Base-by-base conservation (phyloP, 2,888 invertebrate genomes). In the Hecatera dysodea region DNA sequence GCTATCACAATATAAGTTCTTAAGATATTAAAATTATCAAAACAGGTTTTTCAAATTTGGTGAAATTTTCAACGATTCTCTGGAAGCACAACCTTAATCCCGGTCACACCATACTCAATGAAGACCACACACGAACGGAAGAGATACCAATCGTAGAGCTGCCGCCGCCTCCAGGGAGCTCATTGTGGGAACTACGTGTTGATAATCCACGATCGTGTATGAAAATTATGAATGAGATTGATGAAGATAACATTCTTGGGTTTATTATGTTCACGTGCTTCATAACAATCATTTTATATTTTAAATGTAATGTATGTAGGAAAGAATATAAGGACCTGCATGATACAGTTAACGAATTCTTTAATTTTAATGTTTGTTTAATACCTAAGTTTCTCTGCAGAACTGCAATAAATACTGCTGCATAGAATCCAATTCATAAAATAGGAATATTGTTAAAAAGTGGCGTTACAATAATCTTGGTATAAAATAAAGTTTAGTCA, bases 71-170 rank as follows among this genome's bases (percentile, higher is more conserved):
- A 33, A 36, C 19, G 19, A 50, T 52, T 52, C 2, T 36, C 15
- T 2, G 2, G 39, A 63, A 56, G 70, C 70, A 52, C 80, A 79
- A 73, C 81, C 83, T 67, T 75, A 68, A 59, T 66, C 53, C 70
- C 33, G n/a, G 52, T 24, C 60, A 44, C 63, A 44, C 67, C 70
- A 72, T 76, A 68, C 66, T 61, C 61, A 76, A 72, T 78, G 74
- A 80, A 78, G 85, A 85, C 85, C 85, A 84, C 85, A 85, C 85
- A 78, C 71, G 55, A 79, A 64, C 85, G 85, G 85, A 85, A 81
- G 81, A 78, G 85, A 85, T 85, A 84, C 63, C 62, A 71, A 84
- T 84, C 84, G 67, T 24, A 60, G 44, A 44, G 70, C 68, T 46
- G 59, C 27, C 33, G 65, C 57, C 62, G 72, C 67, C 83, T 73